These are phyloP conservation scores for Macrotrachela quadricornifera DNA, from an alignment of 1,140 invertebrate species.

Conservation along the genomic window DNA sequence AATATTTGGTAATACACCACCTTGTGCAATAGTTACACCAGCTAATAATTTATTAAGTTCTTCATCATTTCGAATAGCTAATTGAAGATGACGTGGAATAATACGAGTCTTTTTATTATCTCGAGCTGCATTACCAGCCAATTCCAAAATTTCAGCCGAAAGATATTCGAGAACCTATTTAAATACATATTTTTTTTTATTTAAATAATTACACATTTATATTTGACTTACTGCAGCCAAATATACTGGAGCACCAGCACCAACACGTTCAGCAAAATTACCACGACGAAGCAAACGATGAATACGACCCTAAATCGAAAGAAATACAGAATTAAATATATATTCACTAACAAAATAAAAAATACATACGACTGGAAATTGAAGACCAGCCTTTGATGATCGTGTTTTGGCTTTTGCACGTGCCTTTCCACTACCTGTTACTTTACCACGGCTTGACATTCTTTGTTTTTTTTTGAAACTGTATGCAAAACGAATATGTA, in stretches of 20 bases:
- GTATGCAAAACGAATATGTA: background rate
- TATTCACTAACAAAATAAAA: too few species aligned
- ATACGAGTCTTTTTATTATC: constrained; percentile 35
- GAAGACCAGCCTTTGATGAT: constrained; percentile 42
- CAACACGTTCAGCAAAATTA: constrained; percentile 43
- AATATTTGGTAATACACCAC: constrained; percentile 28
- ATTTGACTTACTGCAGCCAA: constrained; percentile 18
- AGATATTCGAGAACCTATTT: constrained; percentile 18
- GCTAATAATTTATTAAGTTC: constrained; percentile 27
- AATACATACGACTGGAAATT: constrained; percentile 39
- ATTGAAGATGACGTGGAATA: constrained; percentile 22
- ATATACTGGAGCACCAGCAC: constrained; percentile 27
- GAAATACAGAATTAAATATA: too few species aligned
- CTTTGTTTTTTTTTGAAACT: background rate
- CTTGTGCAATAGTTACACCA: constrained; percentile 26
- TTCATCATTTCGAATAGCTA: constrained; percentile 28
- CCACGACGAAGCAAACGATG: constrained; percentile 38
- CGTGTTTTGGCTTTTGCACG: constrained; percentile 38
- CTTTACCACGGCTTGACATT: constrained; percentile 27
- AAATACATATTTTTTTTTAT: too few species aligned
- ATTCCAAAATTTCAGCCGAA: constrained; percentile 33
- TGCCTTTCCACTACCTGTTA: constrained; percentile 31
- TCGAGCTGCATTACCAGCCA: constrained; percentile 52
- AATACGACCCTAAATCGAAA: constrained; percentile 22
- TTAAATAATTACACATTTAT: too few species aligned